Base-by-base conservation (phyloP, 2,797 vertebrate species). In the Coluber constrictor region DNA sequence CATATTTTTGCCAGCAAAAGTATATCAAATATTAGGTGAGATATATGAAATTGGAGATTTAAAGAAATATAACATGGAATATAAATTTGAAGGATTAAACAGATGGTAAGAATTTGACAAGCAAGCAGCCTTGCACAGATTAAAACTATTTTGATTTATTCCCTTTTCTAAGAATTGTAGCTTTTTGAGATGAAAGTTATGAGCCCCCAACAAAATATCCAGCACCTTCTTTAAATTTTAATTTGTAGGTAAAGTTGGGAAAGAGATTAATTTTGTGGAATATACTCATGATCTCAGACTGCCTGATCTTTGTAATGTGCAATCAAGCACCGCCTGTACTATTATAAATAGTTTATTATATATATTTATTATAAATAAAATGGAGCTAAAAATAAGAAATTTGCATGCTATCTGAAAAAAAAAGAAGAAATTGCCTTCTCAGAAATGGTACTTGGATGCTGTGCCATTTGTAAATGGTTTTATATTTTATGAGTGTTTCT, bases 401-500 rank as follows among this genome's bases (percentile, higher is more conserved):
- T 8, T 87, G 66, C 70, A 86, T 29, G 37, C 37, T 57, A 51
- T 90, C 18, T 59, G 2, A 51, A 55, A 91, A 27, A 27, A 91
- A 59, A 23, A 51, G 11, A 29, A 86, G 55, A 23, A 43, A 87
- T 29, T 66, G 11, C 37, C 57, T 66, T 86, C 32, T 91, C 70
- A 59, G 37, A 66, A 47, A 15, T 54, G 18, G 43, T 20, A 25
- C 5, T 90, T 79, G 20, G 12, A 61, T 83, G 27, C 57, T 87
- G 51, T 87, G 37, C 59, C 12, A 16, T 86, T 55, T 59, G 60
- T 54, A 51, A 37, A 61, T 55, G 18, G 89, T 87, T 59, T 92
- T 11, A 1, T 0, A 0, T 79, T 8, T 11, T 27, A 87, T 90
- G 32, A 89, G 47, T 0, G 56, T 20, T 61, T 88, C 32, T n/a